Evolutionary conservation across 2,888 invertebrate genomes (phyloP), one percentile per base, ranked within the genome.

Genomic region (Orthonevra nobilis): DNA sequence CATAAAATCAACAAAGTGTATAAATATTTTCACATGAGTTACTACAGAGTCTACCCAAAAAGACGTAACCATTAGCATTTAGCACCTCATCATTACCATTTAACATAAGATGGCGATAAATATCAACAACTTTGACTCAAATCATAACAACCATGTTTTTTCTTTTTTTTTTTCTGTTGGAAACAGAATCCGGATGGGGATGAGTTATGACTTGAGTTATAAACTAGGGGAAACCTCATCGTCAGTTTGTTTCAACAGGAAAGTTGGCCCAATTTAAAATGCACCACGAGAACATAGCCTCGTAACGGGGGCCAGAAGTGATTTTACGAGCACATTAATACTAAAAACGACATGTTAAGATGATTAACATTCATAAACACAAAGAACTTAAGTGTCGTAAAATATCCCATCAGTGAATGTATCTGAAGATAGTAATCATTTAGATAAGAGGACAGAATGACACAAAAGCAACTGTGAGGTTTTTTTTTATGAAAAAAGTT

Each of bases 281-380:
- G 48, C 63, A 70, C 46, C 26, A 58, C 52, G 58, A 36, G 70
- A 70, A 50, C 30, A 10, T 14, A 34, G 36, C 32, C 15, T 17
- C 36, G 10, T 60, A 40, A 50, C 44, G 20, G 32, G 50, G 26
- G 56, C 23, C 40, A 40, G 64, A 58, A 58, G 38, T 14, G 17
- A 60, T 72, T 77, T 77, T 77, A 77, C 46, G 72, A 60, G 52
- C 58, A 42, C 77, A 77, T 77, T 77, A 77, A 72, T 72, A 72
- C 52, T 32, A 48, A 44, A 63, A 72, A 77, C 42, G 77, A 77
- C 77, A 64, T 77, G 64, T 60, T 77, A 77, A 64, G 64, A 66
- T 77, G 64, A 72, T 77, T 77, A 72, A 77, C 72, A 72, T 77
- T 70, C 60, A 72, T 72, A 70, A 64, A 66, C 64, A 72, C 64